Evolutionary conservation across 1,140 invertebrate species (phyloP).

Genomic region (Lasioglossum albipes): DNA sequence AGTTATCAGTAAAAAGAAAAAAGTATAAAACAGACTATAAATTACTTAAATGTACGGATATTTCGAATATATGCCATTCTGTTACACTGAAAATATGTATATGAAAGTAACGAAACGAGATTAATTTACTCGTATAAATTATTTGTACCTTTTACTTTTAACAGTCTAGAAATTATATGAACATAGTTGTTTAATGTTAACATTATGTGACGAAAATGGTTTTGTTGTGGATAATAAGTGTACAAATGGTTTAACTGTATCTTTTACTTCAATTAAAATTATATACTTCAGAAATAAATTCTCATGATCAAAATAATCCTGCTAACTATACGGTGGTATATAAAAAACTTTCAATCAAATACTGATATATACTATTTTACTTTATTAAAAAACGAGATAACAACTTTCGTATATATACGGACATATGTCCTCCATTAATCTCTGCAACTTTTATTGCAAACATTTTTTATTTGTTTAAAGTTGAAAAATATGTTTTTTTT

Average conservation of each 20-base stretch:
- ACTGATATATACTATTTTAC: too few species aligned
- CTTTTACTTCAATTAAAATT: not conserved
- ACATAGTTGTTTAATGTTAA: slow-evolving; percentile 12
- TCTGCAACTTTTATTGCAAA: too few species aligned
- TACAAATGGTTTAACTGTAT: not conserved
- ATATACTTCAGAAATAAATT: not conserved
- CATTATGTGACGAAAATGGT: not conserved
- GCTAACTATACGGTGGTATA: too few species aligned
- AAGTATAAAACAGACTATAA: slow-evolving; percentile 1
- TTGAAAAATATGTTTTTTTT: too few species aligned
- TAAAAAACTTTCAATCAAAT: too few species aligned
- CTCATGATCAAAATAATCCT: too few species aligned
- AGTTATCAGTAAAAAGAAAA: slow-evolving; percentile 14
- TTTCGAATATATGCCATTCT: slow-evolving; percentile 1
- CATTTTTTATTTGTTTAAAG: too few species aligned
- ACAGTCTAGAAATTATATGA: not conserved
- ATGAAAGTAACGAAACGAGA: not conserved
- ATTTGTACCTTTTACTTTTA: slow-evolving; percentile 6
- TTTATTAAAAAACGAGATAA: too few species aligned
- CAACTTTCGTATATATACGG: too few species aligned
- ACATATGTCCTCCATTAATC: too few species aligned
- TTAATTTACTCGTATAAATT: not conserved
- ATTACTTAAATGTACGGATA: slow-evolving; percentile 1
- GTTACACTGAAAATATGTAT: not conserved
- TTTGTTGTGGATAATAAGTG: slow-evolving; percentile 2